phyloP scores from a whole-genome alignment of 2,113 vertebrate species.

The Cnemophilus loriae region DNA sequence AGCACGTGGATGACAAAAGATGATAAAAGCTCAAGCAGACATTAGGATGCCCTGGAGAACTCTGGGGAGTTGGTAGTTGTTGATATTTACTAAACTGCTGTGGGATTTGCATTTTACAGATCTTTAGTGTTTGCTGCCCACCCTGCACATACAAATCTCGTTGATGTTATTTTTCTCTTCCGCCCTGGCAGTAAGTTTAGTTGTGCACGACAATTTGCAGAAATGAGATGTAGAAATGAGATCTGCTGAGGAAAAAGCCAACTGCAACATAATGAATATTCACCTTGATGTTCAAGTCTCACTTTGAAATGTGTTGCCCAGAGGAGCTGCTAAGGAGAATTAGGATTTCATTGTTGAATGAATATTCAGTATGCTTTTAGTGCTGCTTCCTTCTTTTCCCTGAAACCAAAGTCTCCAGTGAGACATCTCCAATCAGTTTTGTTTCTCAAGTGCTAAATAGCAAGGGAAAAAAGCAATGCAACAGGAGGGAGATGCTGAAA shows the following conservation, averaged over 20 bases:
- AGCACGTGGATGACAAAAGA: neutral
- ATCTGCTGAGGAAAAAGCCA: neutral
- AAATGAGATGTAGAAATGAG: neutral
- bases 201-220: neutral
- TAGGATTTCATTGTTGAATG: constrained; percentile 15
- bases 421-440: neutral
- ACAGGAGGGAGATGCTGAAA: neutral
- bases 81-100: neutral
- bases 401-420: neutral
- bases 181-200: neutral
- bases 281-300: constrained; percentile 7
- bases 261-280: neutral
- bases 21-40: neutral
- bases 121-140: neutral
- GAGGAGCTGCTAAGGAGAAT: constrained; percentile 11
- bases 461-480: neutral
- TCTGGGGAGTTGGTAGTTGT: neutral
- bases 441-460: neutral
- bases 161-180: neutral
- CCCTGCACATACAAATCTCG: neutral
- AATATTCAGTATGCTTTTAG: constrained; percentile 38
- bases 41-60: neutral
- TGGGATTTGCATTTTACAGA: neutral
- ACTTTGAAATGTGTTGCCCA: neutral
- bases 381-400: neutral